Conservation (phyloP, 1,140 invertebrate species). For the Nephotettix cincticeps region DNA sequence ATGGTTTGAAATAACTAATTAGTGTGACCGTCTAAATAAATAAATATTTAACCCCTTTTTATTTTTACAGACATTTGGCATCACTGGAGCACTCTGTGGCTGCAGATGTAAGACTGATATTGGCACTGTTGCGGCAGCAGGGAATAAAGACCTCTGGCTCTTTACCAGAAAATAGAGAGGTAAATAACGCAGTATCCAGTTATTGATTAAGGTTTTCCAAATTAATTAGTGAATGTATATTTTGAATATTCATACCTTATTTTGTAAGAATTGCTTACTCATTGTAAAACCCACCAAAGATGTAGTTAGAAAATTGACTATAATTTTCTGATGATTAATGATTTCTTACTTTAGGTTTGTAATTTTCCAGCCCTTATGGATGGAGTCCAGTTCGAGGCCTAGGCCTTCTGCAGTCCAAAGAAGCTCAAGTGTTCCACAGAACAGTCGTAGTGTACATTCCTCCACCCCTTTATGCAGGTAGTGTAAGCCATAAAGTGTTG, state of each 20-base stretch:
- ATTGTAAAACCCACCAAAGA: too few species aligned
- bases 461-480: constrained; percentile 21
- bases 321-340: too few species aligned
- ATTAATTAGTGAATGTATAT: too few species aligned
- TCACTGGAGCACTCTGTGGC: constrained; percentile 63
- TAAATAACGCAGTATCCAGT: too few species aligned
- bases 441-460: constrained; percentile 33
- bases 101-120: constrained; percentile 63
- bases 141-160: constrained; percentile 33
- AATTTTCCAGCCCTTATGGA: constrained; percentile 33
- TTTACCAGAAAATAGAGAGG: constrained; percentile 40
- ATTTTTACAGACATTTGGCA: constrained; percentile 42
- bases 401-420: constrained; percentile 36
- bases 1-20: too few species aligned
- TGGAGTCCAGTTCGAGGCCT: constrained; percentile 27
- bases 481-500: too few species aligned
- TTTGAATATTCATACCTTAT: too few species aligned
- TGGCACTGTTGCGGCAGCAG: constrained; percentile 60
- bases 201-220: too few species aligned
- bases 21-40: too few species aligned
- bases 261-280: too few species aligned
- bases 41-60: background rate
- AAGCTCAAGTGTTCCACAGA: constrained; percentile 40
- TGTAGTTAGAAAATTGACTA: too few species aligned
- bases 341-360: too few species aligned